These are phyloP conservation scores for Murina feae DNA, from an alignment of 2,113 vertebrate genomes.

Conservation along the genomic window DNA sequence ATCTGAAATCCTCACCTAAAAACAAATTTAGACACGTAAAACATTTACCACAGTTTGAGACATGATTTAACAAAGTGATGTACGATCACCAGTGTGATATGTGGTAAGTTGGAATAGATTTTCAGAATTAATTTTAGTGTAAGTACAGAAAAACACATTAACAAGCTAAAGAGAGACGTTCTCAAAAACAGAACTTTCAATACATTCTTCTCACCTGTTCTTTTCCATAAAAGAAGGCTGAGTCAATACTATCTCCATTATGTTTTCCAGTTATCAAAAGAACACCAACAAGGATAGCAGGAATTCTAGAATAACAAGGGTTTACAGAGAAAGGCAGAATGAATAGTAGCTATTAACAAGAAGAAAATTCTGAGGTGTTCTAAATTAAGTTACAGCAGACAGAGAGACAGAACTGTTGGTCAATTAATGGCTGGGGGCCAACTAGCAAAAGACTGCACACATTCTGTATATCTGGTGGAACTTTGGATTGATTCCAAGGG, in stretches of 20 bases:
- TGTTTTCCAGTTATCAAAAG: constrained; percentile 87
- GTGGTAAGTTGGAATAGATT: background rate
- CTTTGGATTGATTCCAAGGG: background rate
- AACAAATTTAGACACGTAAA: background rate
- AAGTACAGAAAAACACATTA: background rate
- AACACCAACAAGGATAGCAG: constrained; percentile 85
- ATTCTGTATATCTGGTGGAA: background rate
- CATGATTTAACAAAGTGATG: background rate
- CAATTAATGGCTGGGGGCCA: background rate
- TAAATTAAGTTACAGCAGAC: background rate
- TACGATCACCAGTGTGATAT: background rate
- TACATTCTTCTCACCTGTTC: constrained; percentile 85
- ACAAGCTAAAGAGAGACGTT: constrained; percentile 15
- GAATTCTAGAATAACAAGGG: constrained; percentile 83
- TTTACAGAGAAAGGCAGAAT: constrained; percentile 15
- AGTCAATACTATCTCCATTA: constrained; percentile 84
- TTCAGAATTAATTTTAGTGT: constrained; percentile 37
- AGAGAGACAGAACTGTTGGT: background rate
- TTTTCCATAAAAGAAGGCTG: constrained; percentile 93
- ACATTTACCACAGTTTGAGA: background rate
- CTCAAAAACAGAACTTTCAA: background rate
- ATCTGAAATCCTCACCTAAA: constrained; percentile 39
- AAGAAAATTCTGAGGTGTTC: background rate
- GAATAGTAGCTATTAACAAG: background rate
- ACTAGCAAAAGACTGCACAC: background rate